These are phyloP conservation scores for Arctocebus calabarensis DNA, from an alignment of 2,797 vertebrate species.

Conservation along the genomic window DNA sequence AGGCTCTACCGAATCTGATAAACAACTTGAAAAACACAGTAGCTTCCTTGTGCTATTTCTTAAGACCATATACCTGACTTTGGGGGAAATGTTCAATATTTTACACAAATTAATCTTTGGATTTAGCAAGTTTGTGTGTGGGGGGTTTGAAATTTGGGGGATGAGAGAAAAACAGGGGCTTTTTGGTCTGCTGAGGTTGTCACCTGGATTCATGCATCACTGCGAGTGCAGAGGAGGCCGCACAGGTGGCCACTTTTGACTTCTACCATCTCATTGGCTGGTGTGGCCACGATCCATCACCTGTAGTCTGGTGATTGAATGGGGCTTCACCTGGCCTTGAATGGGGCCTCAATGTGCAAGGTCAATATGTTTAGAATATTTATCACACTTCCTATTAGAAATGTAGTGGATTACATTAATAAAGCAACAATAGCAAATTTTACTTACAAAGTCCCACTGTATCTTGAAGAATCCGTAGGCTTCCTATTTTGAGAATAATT, in stretches of 20 bases:
- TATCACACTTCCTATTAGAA: background rate
- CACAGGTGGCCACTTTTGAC: background rate
- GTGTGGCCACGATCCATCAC: too few species aligned
- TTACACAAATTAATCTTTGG: background rate
- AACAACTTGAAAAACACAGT: background rate
- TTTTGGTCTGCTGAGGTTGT: background rate
- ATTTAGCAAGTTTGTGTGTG: background rate
- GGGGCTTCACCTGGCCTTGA: background rate
- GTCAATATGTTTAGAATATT: constrained; percentile 3
- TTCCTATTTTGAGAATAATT: constrained; percentile 5
- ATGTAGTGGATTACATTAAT: background rate
- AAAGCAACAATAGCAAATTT: background rate
- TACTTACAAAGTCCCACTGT: background rate
- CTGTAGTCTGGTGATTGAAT: background rate
- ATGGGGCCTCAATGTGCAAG: background rate
- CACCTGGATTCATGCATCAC: background rate
- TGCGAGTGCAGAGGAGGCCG: background rate
- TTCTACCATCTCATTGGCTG: background rate
- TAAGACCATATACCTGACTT: background rate
- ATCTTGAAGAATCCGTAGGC: background rate
- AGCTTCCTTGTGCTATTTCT: background rate
- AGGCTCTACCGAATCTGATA: constrained; percentile 19
- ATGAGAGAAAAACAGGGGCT: background rate
- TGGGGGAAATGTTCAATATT: background rate
- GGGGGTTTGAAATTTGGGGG: background rate